These are phyloP conservation scores for Mobula hypostoma DNA, from an alignment of 2,113 vertebrate genomes.

Conservation along the genomic window DNA sequence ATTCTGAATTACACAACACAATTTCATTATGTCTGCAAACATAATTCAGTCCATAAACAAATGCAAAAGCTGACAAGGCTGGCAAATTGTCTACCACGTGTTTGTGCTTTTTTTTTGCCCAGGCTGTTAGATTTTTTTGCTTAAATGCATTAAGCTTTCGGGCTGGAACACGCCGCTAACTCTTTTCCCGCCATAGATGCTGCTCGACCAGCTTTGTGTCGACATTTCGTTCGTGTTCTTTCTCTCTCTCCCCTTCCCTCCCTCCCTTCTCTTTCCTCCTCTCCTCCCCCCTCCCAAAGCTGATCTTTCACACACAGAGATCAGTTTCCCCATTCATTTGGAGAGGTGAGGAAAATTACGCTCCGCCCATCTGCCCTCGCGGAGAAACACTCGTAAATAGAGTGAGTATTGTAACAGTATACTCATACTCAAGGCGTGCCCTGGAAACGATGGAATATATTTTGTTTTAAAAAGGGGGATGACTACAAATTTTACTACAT, in stretches of 20 bases:
- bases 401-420: not conserved
- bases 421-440: not conserved
- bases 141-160: not conserved
- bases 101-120: not conserved
- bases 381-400: not conserved
- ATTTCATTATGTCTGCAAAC: not conserved
- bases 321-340: not conserved
- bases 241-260: too few relatives aligned
- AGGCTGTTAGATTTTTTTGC: not conserved
- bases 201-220: too few relatives aligned
- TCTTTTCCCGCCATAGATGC: too few relatives aligned
- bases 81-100: not conserved
- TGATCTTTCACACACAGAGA: not conserved
- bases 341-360: too few relatives aligned
- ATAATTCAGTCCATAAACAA: slow-evolving; percentile 8
- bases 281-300: not conserved
- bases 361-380: not conserved
- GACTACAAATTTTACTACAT: too few relatives aligned
- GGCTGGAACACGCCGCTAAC: not conserved
- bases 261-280: not conserved
- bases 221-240: too few relatives aligned
- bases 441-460: too few relatives aligned
- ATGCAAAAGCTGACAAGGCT: too few relatives aligned
- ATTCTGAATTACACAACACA: slow-evolving; percentile 13
- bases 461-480: too few relatives aligned